Base-by-base conservation (phyloP, 2,888 invertebrate species). In the Harpalus rubripes region DNA sequence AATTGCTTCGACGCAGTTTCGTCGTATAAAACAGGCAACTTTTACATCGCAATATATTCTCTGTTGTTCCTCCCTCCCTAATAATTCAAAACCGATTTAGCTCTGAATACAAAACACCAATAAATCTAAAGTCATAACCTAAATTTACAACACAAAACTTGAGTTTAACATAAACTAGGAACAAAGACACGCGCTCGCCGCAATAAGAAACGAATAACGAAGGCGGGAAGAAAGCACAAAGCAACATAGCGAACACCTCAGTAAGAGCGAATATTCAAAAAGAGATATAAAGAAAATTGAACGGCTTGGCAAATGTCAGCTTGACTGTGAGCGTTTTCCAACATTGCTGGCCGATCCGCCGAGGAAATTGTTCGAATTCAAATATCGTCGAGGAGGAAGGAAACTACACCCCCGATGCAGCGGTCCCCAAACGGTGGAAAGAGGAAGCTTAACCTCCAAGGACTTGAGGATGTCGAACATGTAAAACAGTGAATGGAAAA, bases 321-420 rank as follows among this genome's bases (percentile, higher is more conserved):
- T 78, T 76, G 52, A 52, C 72, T 44, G 22, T 76, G 52, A 52
- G 72, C 72, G 44, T 76, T 76, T 76, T 74, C 65, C 41, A 74
- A 41, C 74, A 74, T 74, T 74, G 44, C 41, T 41, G 22, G 78
- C 32, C 78, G 78, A 58, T 78, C 32, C 22, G 58, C 26, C 78
- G 78, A 56, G 78, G 58, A 78, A 78, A 78, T 78, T 78, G 78
- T 78, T 78, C 78, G 78, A 78, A 78, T 78, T 78, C 78, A 78
- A 78, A 78, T 78, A 78, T 78, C 39, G 16, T 22, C 39, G 18
- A 52, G 72, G 68, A 39, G 68, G 68, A 16, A 15, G 68, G 15
- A 65, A 65, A 68, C 68, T 68, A 16, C 68, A n/a, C 41, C 39
- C 39, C 68, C 18, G 16, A 74, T 18, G 44, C 72, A 4, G 44